phyloP scores from a whole-genome alignment of 2,797 vertebrate species.

The Thalassophryne amazonica region DNA sequence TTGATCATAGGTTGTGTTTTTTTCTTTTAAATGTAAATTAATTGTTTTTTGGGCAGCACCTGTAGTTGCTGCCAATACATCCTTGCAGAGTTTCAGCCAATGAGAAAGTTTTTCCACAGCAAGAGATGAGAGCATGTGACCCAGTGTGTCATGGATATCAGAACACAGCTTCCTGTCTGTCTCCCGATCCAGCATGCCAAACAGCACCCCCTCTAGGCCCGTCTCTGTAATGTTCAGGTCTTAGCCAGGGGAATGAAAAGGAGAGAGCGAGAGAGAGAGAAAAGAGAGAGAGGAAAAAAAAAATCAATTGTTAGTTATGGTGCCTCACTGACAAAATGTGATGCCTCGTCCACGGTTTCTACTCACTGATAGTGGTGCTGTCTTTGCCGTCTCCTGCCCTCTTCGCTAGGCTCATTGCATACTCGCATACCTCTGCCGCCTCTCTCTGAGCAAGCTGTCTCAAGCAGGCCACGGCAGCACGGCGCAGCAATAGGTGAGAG shows the following conservation, averaged over 20 bases:
- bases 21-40: slow-evolving; percentile 8
- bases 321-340: background rate
- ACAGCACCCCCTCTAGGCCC: slow-evolving; percentile 94
- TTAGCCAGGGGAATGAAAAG: slow-evolving; percentile 64
- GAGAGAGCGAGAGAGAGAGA: no score
- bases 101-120: slow-evolving; percentile 96
- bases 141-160: slow-evolving; percentile 96
- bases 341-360: background rate
- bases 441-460: slow-evolving; percentile 96
- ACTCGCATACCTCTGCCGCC: slow-evolving; percentile 95
- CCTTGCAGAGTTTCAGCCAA: slow-evolving; percentile 98
- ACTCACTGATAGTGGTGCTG: slow-evolving; percentile 83
- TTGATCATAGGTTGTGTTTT: background rate
- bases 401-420: slow-evolving; percentile 94
- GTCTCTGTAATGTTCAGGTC: slow-evolving; percentile 95
- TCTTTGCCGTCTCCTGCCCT: slow-evolving; percentile 87
- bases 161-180: slow-evolving; percentile 95
- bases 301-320: background rate
- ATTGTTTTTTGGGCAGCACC: no score
- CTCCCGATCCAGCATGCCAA: slow-evolving; percentile 97
- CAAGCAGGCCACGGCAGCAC: slow-evolving; percentile 94
- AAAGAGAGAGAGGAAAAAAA: no score
- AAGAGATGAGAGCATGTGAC: slow-evolving; percentile 97
- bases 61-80: slow-evolving; percentile 94
- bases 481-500: slow-evolving; percentile 92